These are phyloP conservation scores for Parambassis ranga DNA, from an alignment of 2,797 vertebrate genomes.

Conservation along the genomic window DNA sequence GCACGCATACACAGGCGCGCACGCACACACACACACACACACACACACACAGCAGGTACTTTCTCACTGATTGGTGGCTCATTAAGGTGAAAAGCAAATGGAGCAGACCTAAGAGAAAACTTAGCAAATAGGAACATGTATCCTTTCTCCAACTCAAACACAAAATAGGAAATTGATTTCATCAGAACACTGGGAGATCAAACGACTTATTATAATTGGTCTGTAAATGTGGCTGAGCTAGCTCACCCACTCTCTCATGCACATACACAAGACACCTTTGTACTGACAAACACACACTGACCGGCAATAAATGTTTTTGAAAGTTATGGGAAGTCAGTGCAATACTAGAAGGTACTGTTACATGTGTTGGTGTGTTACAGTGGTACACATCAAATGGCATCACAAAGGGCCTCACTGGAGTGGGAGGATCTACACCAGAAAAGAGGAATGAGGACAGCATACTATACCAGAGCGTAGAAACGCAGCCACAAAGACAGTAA, in stretches of 20 bases:
- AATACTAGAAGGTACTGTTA: not conserved
- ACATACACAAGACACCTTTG: slow-evolving; percentile 28
- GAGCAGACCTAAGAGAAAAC: slow-evolving; percentile 34
- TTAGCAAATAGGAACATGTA: not conserved
- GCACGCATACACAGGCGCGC: not conserved
- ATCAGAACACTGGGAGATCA: slow-evolving; percentile 70
- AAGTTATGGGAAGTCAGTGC: slow-evolving; percentile 8
- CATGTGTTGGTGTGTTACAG: slow-evolving; percentile 19
- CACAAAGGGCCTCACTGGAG: slow-evolving; percentile 20
- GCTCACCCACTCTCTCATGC: slow-evolving; percentile 43
- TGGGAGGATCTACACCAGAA: slow-evolving; percentile 23
- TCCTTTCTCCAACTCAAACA: slow-evolving; percentile 44
- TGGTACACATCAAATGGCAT: slow-evolving; percentile 6
- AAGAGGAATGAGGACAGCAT: slow-evolving; percentile 50
- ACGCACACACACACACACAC: not conserved
- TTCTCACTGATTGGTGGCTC: slow-evolving; percentile 46
- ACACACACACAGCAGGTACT: slow-evolving; percentile 1
- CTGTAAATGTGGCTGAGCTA: slow-evolving; percentile 67
- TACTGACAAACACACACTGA: slow-evolving; percentile 28
- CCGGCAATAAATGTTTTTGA: slow-evolving; percentile 21
- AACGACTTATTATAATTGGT: slow-evolving; percentile 76
- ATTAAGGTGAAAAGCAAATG: slow-evolving; percentile 57
- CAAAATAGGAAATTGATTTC: slow-evolving; percentile 70
- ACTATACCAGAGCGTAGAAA: slow-evolving; percentile 34
- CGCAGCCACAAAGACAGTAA: slow-evolving; percentile 17